A percentile compares a stretch with the other conserved stretches of the same genome.
phyloP scores from a whole-genome alignment of 2,113 vertebrate genomes.

The Lamprotornis superbus region DNA sequence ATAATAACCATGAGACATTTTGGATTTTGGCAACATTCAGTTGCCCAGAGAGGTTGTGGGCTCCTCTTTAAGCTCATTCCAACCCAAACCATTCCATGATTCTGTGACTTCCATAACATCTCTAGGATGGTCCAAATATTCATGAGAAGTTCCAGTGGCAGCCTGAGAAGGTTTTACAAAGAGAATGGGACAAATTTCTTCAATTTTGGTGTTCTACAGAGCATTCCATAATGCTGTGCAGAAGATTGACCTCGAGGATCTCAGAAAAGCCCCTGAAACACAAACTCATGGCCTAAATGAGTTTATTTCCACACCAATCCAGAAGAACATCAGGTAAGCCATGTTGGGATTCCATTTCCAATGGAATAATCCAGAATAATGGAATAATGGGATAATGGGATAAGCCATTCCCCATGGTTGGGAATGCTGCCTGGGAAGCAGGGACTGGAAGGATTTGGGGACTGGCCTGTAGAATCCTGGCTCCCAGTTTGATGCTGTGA shows the following conservation, averaged over 20 bases:
- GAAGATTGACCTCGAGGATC: neutral
- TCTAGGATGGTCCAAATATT: neutral
- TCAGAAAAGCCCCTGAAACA: neutral
- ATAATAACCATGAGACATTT: neutral
- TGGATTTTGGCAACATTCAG: neutral
- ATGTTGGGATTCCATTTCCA: too few relatives aligned
- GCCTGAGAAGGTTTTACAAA: neutral
- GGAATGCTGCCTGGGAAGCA: neutral
- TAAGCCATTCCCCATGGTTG: neutral
- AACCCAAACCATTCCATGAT: neutral
- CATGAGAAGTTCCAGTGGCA: neutral
- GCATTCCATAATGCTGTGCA: accelerated
- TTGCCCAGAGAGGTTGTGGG: neutral
- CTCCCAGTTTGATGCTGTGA: neutral
- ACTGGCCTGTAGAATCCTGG: neutral
- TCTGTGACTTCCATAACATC: neutral
- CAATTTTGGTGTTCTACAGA: neutral
- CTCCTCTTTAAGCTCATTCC: neutral
- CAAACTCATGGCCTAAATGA: accelerated
- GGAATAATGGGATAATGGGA: too few relatives aligned
- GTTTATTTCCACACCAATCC: neutral
- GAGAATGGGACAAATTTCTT: neutral
- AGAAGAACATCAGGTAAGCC: neutral
- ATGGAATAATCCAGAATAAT: too few relatives aligned
- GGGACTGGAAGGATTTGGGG: neutral